Evolutionary conservation across 2,888 invertebrate species (phyloP).

Genomic region (Chaitophorus viminalis): DNA sequence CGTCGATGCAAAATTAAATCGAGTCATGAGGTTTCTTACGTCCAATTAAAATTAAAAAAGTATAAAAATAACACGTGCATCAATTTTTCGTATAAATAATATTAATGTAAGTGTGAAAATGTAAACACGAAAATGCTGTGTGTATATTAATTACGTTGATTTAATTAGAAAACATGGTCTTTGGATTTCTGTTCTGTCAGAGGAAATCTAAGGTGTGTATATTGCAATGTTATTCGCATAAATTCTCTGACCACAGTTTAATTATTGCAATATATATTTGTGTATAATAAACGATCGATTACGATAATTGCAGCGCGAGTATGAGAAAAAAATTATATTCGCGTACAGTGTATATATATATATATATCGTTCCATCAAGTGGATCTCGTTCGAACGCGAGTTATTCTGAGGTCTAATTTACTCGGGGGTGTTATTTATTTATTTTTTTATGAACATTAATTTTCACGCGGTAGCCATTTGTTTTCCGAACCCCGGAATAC

Average conservation of each 20-base stretch:
- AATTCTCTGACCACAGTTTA: neutral
- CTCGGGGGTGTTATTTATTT: slow-evolving; percentile 11
- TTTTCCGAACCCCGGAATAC: neutral
- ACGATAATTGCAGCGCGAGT: neutral
- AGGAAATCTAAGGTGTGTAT: slow-evolving; percentile 10
- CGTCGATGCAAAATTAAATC: neutral
- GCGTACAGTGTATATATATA: no score
- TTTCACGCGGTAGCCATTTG: slow-evolving; percentile 56
- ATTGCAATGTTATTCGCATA: neutral
- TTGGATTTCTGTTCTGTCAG: slow-evolving; percentile 16
- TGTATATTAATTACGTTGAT: neutral
- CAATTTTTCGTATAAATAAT: neutral
- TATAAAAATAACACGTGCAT: neutral
- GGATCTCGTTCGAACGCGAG: neutral
- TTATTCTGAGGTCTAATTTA: slow-evolving; percentile 33
- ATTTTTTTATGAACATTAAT: slow-evolving; percentile 45
- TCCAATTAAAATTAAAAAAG: neutral
- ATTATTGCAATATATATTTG: neutral
- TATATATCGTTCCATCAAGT: neutral
- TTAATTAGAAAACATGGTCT: neutral
- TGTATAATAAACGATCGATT: neutral
- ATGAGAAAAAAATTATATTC: neutral
- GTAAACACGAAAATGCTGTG: neutral
- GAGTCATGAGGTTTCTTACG: slow-evolving; percentile 26
- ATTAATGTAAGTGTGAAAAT: neutral